Evolutionary conservation across 1,140 invertebrate genomes (phyloP).

Genomic region (Trialeurodes vaporariorum): DNA sequence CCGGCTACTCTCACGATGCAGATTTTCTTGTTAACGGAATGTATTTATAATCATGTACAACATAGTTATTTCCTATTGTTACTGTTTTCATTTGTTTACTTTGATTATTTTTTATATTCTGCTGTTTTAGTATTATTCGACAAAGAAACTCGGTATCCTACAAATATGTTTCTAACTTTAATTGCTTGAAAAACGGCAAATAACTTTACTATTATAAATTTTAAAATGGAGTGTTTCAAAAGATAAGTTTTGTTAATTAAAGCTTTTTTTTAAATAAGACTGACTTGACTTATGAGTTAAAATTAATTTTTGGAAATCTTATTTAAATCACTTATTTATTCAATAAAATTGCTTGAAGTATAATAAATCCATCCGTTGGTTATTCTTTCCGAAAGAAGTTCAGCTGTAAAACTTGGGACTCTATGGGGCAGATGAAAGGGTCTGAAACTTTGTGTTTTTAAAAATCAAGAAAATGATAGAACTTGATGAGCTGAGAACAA

Average conservation of each 20-base stretch:
- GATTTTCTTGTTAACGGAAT: constrained; percentile 96
- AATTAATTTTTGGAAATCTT: background rate
- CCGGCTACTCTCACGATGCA: constrained; percentile 82
- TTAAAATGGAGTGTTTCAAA: no score
- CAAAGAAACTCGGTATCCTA: background rate
- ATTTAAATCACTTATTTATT: background rate
- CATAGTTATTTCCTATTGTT: background rate
- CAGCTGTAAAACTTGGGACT: no score
- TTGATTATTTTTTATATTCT: background rate
- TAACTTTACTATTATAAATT: no score
- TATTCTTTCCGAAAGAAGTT: no score
- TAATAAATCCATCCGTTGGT: no score
- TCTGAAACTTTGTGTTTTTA: no score
- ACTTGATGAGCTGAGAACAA: no score
- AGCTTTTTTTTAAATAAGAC: no score
- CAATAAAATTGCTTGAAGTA: background rate
- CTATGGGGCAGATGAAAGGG: no score
- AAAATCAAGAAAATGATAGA: no score
- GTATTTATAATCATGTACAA: constrained; percentile 58
- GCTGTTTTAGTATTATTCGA: background rate
- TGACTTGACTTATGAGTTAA: background rate
- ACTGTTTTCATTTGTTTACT: background rate
- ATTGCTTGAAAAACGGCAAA: background rate
- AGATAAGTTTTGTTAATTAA: background rate
- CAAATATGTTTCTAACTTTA: background rate